Evolutionary conservation across 2,113 vertebrate genomes (phyloP).

Genomic region (Trogon melanurus): DNA sequence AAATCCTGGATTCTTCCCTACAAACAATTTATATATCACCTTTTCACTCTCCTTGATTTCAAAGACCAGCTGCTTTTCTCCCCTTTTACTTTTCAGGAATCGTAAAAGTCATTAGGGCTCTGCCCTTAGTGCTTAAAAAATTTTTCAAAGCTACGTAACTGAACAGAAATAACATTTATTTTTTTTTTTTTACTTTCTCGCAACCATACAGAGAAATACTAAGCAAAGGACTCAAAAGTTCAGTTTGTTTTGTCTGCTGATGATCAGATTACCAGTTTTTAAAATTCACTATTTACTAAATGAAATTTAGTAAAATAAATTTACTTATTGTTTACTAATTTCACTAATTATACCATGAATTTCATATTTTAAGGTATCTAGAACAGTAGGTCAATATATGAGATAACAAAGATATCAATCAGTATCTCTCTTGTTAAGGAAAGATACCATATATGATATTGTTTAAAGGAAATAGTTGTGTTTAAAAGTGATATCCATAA

Average conservation of each 20-base stretch:
- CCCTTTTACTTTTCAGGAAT: not conserved
- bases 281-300: not conserved
- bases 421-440: not conserved
- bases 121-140: not conserved
- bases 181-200: not conserved
- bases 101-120: not conserved
- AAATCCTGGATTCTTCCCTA: not conserved
- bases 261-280: not conserved
- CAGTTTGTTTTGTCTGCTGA: not conserved
- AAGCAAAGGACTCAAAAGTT: not conserved
- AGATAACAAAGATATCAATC: not conserved
- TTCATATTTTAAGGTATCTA: not conserved
- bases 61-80: not conserved
- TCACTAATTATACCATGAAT: not conserved
- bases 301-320: not conserved
- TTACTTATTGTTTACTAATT: not conserved
- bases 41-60: not conserved
- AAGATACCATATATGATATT: not conserved
- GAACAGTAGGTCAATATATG: not conserved
- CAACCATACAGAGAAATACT: not conserved
- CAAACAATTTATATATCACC: not conserved
- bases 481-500: not conserved
- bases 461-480: not conserved
- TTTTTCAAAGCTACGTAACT: not conserved
- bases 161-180: not conserved